Evolutionary conservation across 2,113 vertebrate genomes (phyloP).

Genomic region (Erythrolamprus reginae): DNA sequence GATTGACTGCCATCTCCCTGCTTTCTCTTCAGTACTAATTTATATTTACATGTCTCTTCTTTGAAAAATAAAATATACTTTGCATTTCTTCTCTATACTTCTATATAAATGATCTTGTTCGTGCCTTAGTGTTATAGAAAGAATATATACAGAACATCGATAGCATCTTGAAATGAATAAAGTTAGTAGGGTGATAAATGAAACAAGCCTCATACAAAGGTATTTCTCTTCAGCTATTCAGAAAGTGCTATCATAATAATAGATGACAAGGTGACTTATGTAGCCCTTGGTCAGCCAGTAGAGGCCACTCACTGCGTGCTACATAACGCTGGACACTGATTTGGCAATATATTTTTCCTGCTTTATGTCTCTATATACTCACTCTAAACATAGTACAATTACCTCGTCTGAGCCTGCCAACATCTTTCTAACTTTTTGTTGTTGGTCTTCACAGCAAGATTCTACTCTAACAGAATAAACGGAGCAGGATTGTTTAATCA

Average conservation of each 20-base stretch:
- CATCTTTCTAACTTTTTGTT: slow-evolving; percentile 3
- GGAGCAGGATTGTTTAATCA: background rate
- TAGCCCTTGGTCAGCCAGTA: slow-evolving; percentile 91
- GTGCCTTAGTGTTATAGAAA: background rate
- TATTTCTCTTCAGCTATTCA: background rate
- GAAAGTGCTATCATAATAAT: slow-evolving; percentile 8
- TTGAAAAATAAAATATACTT: background rate
- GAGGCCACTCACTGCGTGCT: slow-evolving; percentile 97
- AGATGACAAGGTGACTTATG: slow-evolving; percentile 65
- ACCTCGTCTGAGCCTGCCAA: background rate
- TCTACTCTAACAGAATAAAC: background rate
- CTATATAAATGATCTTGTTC: background rate
- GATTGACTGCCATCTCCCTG: background rate
- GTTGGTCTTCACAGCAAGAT: background rate
- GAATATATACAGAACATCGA: background rate
- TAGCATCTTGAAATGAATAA: accelerated
- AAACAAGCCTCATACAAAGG: background rate
- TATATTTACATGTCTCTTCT: background rate
- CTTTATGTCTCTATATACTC: background rate
- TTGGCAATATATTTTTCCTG: slow-evolving; percentile 21
- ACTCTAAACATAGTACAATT: slow-evolving; percentile 3
- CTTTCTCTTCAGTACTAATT: background rate
- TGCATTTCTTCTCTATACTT: background rate
- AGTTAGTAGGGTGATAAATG: background rate
- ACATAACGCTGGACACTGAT: slow-evolving; percentile 58